A percentile compares a stretch with the other conserved stretches of the same genome.
phyloP scores from a whole-genome alignment of 2,888 invertebrate species.

The Chaetogeoica ovagalla region DNA sequence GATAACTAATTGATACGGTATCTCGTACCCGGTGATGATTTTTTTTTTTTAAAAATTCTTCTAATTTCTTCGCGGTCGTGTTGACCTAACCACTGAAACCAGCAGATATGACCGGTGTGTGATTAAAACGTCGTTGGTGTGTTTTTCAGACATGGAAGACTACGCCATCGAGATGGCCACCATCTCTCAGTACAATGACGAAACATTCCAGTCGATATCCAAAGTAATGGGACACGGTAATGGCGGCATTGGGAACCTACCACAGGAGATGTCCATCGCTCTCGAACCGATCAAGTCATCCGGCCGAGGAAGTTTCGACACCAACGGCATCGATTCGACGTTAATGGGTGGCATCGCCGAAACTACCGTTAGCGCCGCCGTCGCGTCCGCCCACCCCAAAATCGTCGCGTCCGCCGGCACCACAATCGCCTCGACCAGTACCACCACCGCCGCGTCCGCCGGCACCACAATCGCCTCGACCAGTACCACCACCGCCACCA shows the following conservation, averaged over 20 bases:
- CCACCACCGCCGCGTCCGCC: not conserved
- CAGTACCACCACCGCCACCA: not conserved
- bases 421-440: not conserved
- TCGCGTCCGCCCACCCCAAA: not conserved
- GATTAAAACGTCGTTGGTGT: too few relatives aligned
- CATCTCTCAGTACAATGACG: constrained; percentile 38
- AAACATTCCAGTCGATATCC: constrained; percentile 35
- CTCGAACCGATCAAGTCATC: constrained; percentile 56
- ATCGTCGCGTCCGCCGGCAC: not conserved
- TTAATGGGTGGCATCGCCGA: not conserved
- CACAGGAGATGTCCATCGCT: constrained; percentile 56
- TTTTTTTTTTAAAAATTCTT: too few relatives aligned
- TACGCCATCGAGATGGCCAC: constrained; percentile 47
- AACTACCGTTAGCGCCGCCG: not conserved
- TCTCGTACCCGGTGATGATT: too few relatives aligned
- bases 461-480: not conserved
- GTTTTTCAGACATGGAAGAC: constrained; percentile 24
- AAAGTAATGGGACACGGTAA: constrained; percentile 22
- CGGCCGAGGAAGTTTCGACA: constrained; percentile 54
- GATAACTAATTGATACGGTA: too few relatives aligned
- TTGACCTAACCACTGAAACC: too few relatives aligned
- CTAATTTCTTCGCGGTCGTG: too few relatives aligned
- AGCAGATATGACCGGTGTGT: too few relatives aligned
- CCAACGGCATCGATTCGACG: constrained; percentile 53
- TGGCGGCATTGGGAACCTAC: constrained; percentile 36